Evolutionary conservation across 2,888 invertebrate genomes (phyloP).

Genomic region (Leptothorax acervorum): DNA sequence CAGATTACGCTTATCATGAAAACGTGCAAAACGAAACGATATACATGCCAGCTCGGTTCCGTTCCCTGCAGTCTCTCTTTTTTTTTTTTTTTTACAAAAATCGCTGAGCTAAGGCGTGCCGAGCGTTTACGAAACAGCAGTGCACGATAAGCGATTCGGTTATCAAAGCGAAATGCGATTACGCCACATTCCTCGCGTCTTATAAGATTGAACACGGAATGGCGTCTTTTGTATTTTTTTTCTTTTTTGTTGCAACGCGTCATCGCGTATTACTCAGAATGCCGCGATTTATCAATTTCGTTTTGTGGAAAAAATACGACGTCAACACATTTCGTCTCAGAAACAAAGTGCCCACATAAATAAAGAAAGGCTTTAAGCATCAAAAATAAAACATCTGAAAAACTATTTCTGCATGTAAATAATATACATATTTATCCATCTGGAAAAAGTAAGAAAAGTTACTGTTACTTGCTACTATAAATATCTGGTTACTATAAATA

Average conservation of each 20-base stretch:
- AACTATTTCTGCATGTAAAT: not conserved
- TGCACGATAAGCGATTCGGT: conserved; percentile 63
- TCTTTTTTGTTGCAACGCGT: not conserved
- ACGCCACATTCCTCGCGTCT: conserved; percentile 48
- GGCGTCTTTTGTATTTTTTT: conserved; percentile 39
- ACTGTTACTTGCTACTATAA: too few relatives aligned
- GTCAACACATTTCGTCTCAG: conserved; percentile 8
- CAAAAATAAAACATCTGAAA: not conserved
- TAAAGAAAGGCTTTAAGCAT: conserved; percentile 12
- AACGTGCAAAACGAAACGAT: conserved; percentile 66
- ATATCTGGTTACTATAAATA: not conserved
- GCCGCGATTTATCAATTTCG: conserved; percentile 21
- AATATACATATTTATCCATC: conserved; percentile 16
- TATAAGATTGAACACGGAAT: conserved; percentile 64
- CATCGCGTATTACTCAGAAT: conserved; percentile 43
- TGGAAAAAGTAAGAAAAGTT: conserved; percentile 4
- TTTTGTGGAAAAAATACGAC: conserved; percentile 16
- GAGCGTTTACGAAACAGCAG: conserved; percentile 61
- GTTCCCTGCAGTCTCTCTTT: conserved; percentile 8
- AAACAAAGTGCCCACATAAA: conserved; percentile 11
- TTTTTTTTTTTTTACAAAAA: conserved; percentile 51
- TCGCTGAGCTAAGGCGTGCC: conserved; percentile 50
- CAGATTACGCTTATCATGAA: conserved; percentile 62
- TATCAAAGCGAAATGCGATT: conserved; percentile 68
- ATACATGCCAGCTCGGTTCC: conserved; percentile 48